Conservation (phyloP, 2,797 vertebrate genomes). For the Masticophis lateralis region DNA sequence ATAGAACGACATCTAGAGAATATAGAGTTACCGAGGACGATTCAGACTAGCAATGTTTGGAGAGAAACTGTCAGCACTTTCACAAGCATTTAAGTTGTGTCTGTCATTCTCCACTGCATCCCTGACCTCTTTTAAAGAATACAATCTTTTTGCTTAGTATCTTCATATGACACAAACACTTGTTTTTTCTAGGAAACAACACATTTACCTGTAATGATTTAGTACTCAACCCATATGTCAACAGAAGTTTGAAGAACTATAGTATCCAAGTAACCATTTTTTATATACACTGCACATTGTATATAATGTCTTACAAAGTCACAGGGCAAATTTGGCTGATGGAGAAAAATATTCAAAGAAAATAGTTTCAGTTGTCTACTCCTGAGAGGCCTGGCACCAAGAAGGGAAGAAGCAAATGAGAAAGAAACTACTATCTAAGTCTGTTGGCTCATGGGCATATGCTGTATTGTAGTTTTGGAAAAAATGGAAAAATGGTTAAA, state of each 20-base stretch:
- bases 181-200: neutral
- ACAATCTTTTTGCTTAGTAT: neutral
- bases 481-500: neutral
- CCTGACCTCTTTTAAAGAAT: neutral
- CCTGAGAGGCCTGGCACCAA: neutral
- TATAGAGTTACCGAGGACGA: neutral
- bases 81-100: neutral
- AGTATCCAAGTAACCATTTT: neutral
- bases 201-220: neutral
- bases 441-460: neutral
- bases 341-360: neutral
- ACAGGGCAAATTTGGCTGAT: neutral
- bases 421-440: neutral
- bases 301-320: neutral
- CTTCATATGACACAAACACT: neutral
- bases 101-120: neutral
- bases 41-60: neutral
- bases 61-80: neutral
- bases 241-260: neutral
- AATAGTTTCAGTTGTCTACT: neutral
- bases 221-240: neutral
- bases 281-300: neutral
- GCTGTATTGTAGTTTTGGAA: neutral
- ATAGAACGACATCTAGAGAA: neutral
- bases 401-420: neutral